phyloP scores from a whole-genome alignment of 2,797 vertebrate genomes.

The Gadopsis bispinosus region DNA sequence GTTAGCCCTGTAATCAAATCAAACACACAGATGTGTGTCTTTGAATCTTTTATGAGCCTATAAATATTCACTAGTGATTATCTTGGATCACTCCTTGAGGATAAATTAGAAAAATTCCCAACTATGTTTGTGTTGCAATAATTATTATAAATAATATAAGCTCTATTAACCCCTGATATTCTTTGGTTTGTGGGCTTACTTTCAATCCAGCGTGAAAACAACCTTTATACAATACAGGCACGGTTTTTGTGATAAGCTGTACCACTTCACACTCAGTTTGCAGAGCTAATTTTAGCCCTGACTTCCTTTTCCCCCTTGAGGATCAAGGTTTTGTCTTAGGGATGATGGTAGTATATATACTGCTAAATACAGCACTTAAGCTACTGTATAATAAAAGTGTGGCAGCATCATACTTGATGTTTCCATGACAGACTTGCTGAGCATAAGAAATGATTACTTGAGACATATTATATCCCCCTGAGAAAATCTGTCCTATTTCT shows the following conservation, averaged over 20 bases:
- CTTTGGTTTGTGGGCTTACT: constrained; percentile 15
- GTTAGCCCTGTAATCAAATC: constrained; percentile 26
- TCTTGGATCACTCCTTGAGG: constrained; percentile 21
- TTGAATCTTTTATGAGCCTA: constrained; percentile 47
- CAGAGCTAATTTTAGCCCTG: constrained; percentile 71
- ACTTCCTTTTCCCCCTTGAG: constrained; percentile 48
- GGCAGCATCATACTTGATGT: constrained; percentile 41
- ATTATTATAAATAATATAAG: constrained; percentile 45
- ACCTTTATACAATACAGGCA: constrained; percentile 38
- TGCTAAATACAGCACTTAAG: constrained; percentile 59
- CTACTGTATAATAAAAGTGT: constrained; percentile 41
- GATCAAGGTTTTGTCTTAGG: constrained; percentile 63
- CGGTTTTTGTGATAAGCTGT: constrained; percentile 51
- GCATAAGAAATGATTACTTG: constrained; percentile 68
- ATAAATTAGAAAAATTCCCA: constrained; percentile 26
- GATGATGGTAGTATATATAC: constrained; percentile 45
- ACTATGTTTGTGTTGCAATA: constrained; percentile 4
- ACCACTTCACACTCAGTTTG: constrained; percentile 52
- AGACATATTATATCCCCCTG: constrained; percentile 65
- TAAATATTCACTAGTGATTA: constrained; percentile 45
- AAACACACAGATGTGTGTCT: constrained; percentile 33
- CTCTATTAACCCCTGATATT: background rate
- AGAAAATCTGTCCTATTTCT: constrained; percentile 61
- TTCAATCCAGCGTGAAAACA: constrained; percentile 39
- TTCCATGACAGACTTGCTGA: constrained; percentile 65